Percentiles rank a stretch among this genome's conserved stretches.
Conservation (phyloP, 2,113 vertebrate species). For the Myodes glareolus region DNA sequence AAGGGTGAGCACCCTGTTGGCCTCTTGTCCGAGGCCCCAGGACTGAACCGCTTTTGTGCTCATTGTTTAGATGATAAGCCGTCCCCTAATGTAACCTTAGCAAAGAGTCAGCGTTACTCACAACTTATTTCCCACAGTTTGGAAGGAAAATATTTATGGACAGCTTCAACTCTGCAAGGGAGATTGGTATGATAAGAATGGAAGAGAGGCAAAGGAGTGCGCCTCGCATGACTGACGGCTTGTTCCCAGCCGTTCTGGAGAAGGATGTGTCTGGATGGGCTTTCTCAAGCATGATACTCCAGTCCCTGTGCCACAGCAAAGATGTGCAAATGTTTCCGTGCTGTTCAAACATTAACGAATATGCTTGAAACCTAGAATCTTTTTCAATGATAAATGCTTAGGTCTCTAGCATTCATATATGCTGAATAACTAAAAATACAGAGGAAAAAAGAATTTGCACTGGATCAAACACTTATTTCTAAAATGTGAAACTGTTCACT, state of each 20-base stretch:
- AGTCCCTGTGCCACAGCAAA: background rate
- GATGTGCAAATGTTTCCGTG: background rate
- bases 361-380: background rate
- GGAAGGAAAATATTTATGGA: conserved; percentile 79
- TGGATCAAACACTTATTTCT: background rate
- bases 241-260: conserved; percentile 42
- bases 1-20: conserved; percentile 24
- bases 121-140: conserved; percentile 85
- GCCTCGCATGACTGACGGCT: conserved; percentile 19
- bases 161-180: conserved; percentile 73
- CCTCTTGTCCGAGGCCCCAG: conserved; percentile 61
- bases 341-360: background rate
- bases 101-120: conserved; percentile 77
- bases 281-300: conserved; percentile 39
- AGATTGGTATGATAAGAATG: conserved; percentile 76
- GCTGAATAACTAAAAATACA: background rate
- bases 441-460: background rate
- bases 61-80: conserved; percentile 81
- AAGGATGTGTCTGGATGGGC: conserved; percentile 58
- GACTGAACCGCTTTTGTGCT: conserved; percentile 79
- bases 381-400: conserved; percentile 54
- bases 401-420: conserved; percentile 15
- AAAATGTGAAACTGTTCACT: background rate
- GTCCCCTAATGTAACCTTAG: conserved; percentile 81
- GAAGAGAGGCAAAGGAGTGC: conserved; percentile 57